Base-by-base conservation (phyloP, 2,797 vertebrate species). In the Pangasius macronema region DNA sequence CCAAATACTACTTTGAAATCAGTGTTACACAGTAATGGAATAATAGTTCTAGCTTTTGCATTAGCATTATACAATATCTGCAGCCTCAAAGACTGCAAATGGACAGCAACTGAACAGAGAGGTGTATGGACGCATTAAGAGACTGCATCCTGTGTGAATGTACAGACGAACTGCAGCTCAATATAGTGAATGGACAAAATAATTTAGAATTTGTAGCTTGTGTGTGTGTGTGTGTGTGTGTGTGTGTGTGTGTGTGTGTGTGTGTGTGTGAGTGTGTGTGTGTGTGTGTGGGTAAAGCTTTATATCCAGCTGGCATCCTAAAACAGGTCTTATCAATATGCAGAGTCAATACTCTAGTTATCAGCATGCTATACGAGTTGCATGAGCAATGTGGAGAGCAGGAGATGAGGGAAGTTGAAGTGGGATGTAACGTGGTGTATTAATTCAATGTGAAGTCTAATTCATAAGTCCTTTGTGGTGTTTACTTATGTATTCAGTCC, bases 11-110 rank as follows among this genome's bases (percentile, higher is more conserved):
- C n/a, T 8, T 16, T 30, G 82, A 85, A 87, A 86, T 88, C 84
- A 88, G 88, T 85, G 53, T 73, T 89, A 89, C 83, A 75, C 87
- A 89, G 88, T 88, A 86, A 42, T 73, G 33, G 82, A 89, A 90
- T 77, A 72, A 87, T 82, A 77, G 72, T 65, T 70, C 36, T 79
- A 33, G 59, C 24, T 84, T 79, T 46, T 42, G 13, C 7, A 30
- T 33, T 42, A 76, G 30, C 36, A 83, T 77, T 55, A 57, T 46
- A 55, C 57, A 55, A 33, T 53, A 55, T 33, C 76, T 4, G n/a
- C n/a, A 76, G 20, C 20, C 33, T 80, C 30, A 36, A 80, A 59
- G 57, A 75, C 68, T 8, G 83, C 55, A 90, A 83, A 84, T 68
- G 53, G 88, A 89, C 76, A 73, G 80, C 61, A 86, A 55, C 80